These are phyloP conservation scores for Priocnemis perturbator DNA, from an alignment of 2,888 invertebrate species.

Conservation along the genomic window DNA sequence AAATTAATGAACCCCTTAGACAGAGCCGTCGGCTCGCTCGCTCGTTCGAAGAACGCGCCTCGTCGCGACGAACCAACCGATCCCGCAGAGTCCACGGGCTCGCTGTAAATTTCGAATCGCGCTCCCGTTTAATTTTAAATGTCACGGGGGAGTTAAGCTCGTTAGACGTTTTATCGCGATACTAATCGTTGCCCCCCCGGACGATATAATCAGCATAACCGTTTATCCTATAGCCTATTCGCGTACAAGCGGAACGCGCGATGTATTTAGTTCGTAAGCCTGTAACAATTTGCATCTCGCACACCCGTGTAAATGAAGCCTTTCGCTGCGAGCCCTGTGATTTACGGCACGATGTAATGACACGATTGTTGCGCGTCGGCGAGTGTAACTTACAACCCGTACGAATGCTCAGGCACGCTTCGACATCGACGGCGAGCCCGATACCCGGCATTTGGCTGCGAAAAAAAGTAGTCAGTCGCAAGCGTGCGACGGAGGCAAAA, in stretches of 20 bases:
- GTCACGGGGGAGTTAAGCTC: constrained; percentile 6
- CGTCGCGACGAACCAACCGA: no score
- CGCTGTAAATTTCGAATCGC: not conserved
- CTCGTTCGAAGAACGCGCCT: no score
- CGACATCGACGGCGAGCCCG: no score
- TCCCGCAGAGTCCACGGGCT: no score
- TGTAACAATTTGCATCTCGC: constrained; percentile 15
- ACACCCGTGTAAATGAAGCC: constrained; percentile 5
- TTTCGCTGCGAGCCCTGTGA: constrained; percentile 1
- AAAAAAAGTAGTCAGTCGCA: no score
- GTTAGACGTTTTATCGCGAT: constrained; percentile 19
- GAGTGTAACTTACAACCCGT: no score
- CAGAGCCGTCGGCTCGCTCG: no score
- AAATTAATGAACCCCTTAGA: no score
- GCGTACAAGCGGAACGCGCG: constrained; percentile 3
- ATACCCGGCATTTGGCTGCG: no score
- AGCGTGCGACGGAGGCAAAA: no score
- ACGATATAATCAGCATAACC: constrained; percentile 15
- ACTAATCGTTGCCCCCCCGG: constrained; percentile 1
- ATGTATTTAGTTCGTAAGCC: constrained; percentile 11
- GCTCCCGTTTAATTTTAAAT: not conserved
- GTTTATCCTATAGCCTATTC: constrained; percentile 1
- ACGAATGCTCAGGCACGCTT: no score
- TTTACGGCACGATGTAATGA: constrained; percentile 6
- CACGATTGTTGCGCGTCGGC: not conserved